These are phyloP conservation scores for Apis florea DNA, from an alignment of 1,140 invertebrate species.

Conservation along the genomic window DNA sequence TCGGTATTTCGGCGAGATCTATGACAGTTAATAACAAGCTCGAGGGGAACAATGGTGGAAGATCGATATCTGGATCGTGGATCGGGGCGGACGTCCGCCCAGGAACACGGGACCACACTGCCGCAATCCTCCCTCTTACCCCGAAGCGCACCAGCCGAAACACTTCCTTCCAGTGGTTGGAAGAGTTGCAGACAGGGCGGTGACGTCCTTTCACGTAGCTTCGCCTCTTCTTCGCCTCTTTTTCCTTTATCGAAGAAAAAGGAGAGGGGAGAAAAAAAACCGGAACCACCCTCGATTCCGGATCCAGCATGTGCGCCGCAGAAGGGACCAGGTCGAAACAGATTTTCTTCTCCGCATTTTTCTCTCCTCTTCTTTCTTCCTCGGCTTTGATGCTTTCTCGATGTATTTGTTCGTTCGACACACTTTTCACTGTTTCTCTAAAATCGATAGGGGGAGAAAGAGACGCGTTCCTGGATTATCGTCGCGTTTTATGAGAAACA, in stretches of 20 bases:
- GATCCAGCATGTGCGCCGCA: constrained; percentile 42
- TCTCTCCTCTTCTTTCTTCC: background rate
- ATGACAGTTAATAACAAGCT: constrained; percentile 49
- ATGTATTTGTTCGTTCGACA: constrained; percentile 5
- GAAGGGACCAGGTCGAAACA: constrained; percentile 49
- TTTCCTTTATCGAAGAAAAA: constrained; percentile 24
- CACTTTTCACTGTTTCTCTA: constrained; percentile 1
- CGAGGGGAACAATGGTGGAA: constrained; percentile 28
- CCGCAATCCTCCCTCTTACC: constrained; percentile 22
- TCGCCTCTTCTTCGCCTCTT: constrained; percentile 9
- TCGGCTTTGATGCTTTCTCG: background rate
- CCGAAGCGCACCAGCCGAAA: constrained; percentile 17
- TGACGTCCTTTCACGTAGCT: constrained; percentile 25
- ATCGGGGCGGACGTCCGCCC: constrained; percentile 48
- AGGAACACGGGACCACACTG: constrained; percentile 52
- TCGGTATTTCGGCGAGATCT: constrained; percentile 43
- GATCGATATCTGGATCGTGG: constrained; percentile 50
- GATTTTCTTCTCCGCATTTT: background rate
- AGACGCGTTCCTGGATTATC: background rate
- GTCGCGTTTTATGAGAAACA: background rate
- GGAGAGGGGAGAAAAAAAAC: constrained; percentile 47
- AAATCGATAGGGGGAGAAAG: background rate
- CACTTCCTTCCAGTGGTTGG: constrained; percentile 25
- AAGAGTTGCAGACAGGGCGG: constrained; percentile 43
- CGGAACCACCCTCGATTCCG: constrained; percentile 54